Percentiles rank a stretch among this genome's conserved stretches.
Evolutionary conservation across 2,113 vertebrate species (phyloP).

Genomic region (Forbesichthys papilliferus): DNA sequence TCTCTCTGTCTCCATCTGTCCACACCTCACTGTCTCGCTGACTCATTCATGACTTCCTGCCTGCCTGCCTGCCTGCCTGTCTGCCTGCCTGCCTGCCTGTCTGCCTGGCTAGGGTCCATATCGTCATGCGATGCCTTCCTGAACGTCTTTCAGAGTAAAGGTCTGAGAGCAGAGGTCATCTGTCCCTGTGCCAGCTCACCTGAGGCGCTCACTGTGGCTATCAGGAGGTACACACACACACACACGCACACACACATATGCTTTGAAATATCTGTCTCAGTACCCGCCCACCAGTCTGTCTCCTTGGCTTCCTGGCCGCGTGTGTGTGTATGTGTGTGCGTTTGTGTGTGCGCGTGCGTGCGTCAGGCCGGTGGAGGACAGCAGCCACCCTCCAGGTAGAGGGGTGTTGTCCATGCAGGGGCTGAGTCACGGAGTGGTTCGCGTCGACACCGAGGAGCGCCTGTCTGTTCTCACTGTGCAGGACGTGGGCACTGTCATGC

Average conservation of each 20-base stretch:
- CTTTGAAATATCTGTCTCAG: neutral
- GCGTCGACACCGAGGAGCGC: conserved; percentile 95
- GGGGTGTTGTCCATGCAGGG: conserved; percentile 98
- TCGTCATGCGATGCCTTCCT: conserved; percentile 99
- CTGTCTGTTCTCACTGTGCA: conserved; percentile 96
- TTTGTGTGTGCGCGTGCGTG: neutral
- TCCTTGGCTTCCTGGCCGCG: neutral
- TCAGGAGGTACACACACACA: conserved; percentile 84
- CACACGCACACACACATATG: conserved; percentile 11
- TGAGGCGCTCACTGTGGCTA: conserved; percentile 96
- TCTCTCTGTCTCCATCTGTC: conserved; percentile 1
- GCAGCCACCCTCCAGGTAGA: conserved; percentile 93
- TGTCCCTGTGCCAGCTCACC: conserved; percentile 98
- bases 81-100: neutral
- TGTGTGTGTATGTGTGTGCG: conserved; percentile 9
- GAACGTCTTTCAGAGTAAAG: conserved; percentile 99
- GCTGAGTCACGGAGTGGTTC: conserved; percentile 90
- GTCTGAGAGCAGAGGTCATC: conserved; percentile 94
- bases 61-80: neutral
- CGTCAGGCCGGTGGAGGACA: conserved; percentile 93
- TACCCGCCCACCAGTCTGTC: neutral
- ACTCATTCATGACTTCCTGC: neutral
- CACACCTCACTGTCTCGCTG: neutral
- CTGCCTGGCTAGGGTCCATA: conserved; percentile 88
- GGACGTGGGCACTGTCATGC: conserved; percentile 95